Conservation (phyloP, 2,888 invertebrate species). For the Eristalinus aeneus region DNA sequence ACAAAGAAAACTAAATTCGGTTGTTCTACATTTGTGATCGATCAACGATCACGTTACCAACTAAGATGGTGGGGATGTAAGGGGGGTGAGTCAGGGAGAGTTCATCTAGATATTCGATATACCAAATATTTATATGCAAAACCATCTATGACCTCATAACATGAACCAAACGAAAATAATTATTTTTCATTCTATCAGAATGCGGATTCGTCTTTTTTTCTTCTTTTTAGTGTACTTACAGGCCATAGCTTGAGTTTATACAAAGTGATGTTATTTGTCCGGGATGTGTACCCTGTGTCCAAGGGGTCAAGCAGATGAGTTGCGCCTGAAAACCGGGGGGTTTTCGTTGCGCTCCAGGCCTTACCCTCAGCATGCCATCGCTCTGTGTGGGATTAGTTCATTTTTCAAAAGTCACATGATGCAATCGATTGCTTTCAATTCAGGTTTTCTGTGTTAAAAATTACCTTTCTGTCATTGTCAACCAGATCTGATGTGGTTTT, state of each 20-base stretch:
- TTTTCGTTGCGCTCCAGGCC: constrained; percentile 90
- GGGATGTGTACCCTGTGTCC: constrained; percentile 89
- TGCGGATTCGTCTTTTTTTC: neutral
- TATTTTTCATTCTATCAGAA: neutral
- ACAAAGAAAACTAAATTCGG: neutral
- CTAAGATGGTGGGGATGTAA: neutral
- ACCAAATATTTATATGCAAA: constrained; percentile 65
- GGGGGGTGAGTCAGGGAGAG: neutral
- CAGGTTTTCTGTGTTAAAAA: too few relatives aligned
- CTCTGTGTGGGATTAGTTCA: constrained; percentile 74
- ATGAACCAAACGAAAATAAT: constrained; percentile 16
- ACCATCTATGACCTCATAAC: constrained; percentile 66
- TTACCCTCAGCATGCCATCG: constrained; percentile 84
- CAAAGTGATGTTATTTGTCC: constrained; percentile 93
- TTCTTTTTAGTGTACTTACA: constrained; percentile 85
- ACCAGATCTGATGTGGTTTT: constrained; percentile 77
- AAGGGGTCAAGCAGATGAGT: constrained; percentile 94
- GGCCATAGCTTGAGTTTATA: constrained; percentile 97
- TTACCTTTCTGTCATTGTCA: constrained; percentile 81
- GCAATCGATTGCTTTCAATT: too few relatives aligned
- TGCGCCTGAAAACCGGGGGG: constrained; percentile 98
- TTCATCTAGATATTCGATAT: constrained; percentile 57
- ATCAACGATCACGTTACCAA: neutral
- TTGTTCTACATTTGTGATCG: constrained; percentile 29
- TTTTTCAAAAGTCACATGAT: neutral